phyloP scores from a whole-genome alignment of 2,113 vertebrate species.

The Tenebrosternarchus preto region DNA sequence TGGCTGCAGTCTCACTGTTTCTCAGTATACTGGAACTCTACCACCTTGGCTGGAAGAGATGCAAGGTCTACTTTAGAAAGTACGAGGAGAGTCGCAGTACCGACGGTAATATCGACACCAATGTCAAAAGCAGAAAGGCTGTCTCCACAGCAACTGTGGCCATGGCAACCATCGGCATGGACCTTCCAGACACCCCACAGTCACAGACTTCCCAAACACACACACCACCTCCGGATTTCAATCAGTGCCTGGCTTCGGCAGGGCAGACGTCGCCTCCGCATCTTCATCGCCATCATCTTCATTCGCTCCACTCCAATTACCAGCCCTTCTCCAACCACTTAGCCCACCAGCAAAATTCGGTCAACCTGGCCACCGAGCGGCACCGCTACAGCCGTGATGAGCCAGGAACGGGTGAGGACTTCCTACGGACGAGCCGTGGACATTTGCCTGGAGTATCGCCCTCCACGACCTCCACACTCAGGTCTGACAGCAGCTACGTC shows the following conservation, averaged over 20 bases:
- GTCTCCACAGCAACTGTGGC: neutral
- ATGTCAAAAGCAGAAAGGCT: conserved; percentile 23
- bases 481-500: conserved; percentile 66
- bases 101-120: conserved; percentile 8
- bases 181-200: conserved; percentile 60
- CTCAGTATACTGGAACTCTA: conserved; percentile 90
- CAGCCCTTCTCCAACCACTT: conserved; percentile 84
- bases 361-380: conserved; percentile 85
- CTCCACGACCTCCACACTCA: conserved; percentile 53
- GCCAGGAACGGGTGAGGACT: conserved; percentile 72
- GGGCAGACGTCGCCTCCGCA: conserved; percentile 29
- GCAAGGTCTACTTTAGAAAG: conserved; percentile 60
- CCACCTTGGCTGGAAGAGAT: conserved; percentile 88
- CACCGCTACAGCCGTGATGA: conserved; percentile 78
- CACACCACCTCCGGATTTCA: conserved; percentile 89
- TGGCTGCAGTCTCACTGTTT: conserved; percentile 86
- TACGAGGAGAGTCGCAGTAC: conserved; percentile 35
- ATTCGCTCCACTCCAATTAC: conserved; percentile 69
- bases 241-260: conserved; percentile 77
- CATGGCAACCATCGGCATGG: conserved; percentile 52
- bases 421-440: conserved; percentile 78
- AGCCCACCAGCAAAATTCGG: conserved; percentile 90
- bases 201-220: conserved; percentile 66
- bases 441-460: conserved; percentile 64
- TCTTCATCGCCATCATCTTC: conserved; percentile 55